A percentile compares a stretch with the other conserved stretches of the same genome.
Conservation (phyloP, 1,140 invertebrate genomes). For the Macrocentrus cingulum region DNA sequence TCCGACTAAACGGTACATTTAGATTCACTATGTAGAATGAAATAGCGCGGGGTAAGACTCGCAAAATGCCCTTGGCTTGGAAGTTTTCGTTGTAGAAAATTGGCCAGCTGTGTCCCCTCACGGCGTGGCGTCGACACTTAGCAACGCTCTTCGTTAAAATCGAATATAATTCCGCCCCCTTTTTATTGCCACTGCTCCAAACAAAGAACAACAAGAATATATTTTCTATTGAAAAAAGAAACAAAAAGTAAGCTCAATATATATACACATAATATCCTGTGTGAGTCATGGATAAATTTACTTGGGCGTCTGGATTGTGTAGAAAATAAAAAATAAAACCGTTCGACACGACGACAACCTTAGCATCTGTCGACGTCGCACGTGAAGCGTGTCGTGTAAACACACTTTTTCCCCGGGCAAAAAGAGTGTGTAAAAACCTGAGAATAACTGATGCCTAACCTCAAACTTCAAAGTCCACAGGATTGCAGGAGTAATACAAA, state of each 20-base stretch:
- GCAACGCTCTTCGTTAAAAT: too few relatives aligned
- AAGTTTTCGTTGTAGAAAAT: slow-evolving; percentile 13
- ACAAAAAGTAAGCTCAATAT: too few relatives aligned
- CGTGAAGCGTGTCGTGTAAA: background rate
- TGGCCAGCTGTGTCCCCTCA: slow-evolving; percentile 17
- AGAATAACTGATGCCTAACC: too few relatives aligned
- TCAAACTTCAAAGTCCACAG: too few relatives aligned
- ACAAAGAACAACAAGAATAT: too few relatives aligned
- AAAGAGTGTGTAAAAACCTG: too few relatives aligned
- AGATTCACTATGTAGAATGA: background rate
- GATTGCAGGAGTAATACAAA: too few relatives aligned
- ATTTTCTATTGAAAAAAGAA: too few relatives aligned
- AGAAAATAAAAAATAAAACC: background rate
- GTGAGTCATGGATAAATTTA: slow-evolving; percentile 23
- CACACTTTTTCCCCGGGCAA: background rate
- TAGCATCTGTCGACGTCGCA: slow-evolving; percentile 13
- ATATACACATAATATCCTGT: background rate
- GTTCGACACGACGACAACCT: background rate
- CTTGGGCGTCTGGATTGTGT: slow-evolving; percentile 9
- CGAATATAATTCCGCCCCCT: too few relatives aligned
- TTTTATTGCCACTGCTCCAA: too few relatives aligned
- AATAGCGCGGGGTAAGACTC: slow-evolving; percentile 4
- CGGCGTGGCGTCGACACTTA: background rate
- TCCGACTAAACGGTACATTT: background rate
- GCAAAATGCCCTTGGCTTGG: background rate